These are phyloP conservation scores for Limnephilus marmoratus DNA, from an alignment of 2,888 invertebrate species.

Conservation along the genomic window DNA sequence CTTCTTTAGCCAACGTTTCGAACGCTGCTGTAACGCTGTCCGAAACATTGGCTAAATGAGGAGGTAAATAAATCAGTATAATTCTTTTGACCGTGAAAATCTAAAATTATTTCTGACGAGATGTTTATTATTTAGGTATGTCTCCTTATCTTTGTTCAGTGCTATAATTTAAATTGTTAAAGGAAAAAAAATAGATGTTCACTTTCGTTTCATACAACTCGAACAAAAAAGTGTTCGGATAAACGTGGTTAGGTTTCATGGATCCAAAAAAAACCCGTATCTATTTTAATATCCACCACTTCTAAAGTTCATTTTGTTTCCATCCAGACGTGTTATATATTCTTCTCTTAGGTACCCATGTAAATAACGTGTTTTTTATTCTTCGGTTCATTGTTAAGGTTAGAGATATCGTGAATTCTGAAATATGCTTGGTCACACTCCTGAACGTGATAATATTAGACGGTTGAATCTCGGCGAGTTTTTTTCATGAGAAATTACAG, in stretches of 20 bases:
- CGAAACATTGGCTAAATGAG: too few species aligned
- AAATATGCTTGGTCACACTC: background rate
- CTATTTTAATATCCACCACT: background rate
- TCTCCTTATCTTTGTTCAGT: background rate
- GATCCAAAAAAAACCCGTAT: background rate
- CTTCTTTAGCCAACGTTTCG: too few species aligned
- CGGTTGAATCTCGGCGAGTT: background rate
- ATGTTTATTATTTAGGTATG: background rate
- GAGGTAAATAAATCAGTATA: too few species aligned
- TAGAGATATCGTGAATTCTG: background rate
- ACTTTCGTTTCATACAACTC: background rate
- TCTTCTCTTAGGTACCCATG: background rate
- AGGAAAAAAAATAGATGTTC: background rate
- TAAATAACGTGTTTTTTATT: background rate
- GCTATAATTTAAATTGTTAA: background rate
- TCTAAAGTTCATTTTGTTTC: background rate
- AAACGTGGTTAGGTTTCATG: background rate
- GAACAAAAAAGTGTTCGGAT: background rate
- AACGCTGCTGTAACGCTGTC: too few species aligned
- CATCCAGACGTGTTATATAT: too few species aligned
- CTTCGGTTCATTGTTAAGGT: constrained; percentile 18
- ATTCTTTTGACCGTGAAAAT: too few species aligned
- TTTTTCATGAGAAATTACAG: background rate
- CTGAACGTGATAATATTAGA: background rate
- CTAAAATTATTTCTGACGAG: too few species aligned